Conservation (phyloP, 2,888 invertebrate species). For the Sphinx pinastri region DNA sequence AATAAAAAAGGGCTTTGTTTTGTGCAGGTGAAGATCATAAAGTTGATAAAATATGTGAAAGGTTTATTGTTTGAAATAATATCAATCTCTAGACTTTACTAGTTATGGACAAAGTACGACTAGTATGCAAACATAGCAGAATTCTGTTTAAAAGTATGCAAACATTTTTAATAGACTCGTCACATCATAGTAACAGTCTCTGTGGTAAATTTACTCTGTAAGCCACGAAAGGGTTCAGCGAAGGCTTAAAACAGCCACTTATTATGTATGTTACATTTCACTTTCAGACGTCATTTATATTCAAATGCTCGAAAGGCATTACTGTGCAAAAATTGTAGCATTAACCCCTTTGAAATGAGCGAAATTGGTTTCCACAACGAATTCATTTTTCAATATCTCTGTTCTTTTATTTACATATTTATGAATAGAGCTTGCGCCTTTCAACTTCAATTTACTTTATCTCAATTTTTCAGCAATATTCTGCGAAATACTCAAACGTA, state of each 20-base stretch:
- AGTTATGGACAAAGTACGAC: no score
- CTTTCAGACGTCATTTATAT: conserved; percentile 84
- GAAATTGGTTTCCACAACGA: conserved; percentile 69
- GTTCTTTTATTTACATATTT: conserved; percentile 44
- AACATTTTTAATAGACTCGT: background rate
- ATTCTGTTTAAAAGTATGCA: no score
- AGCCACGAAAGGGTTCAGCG: conserved; percentile 81
- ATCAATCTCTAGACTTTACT: no score
- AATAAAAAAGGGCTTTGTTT: no score
- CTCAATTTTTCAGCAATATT: background rate
- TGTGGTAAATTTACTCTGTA: conserved; percentile 57
- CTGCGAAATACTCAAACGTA: conserved; percentile 5
- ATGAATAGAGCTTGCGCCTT: conserved; percentile 37
- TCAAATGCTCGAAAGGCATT: conserved; percentile 84
- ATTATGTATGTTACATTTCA: conserved; percentile 85
- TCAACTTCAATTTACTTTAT: conserved; percentile 29
- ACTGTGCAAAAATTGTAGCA: conserved; percentile 81
- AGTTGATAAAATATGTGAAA: no score
- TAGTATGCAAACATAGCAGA: no score
- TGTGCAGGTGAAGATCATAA: no score
- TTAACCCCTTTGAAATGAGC: conserved; percentile 78
- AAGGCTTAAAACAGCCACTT: conserved; percentile 84
- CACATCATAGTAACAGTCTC: conserved; percentile 30
- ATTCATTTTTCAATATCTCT: conserved; percentile 57
- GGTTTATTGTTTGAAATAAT: no score